Evolutionary conservation across 2,888 invertebrate genomes (phyloP).

Genomic region (Mesoligia furuncula): DNA sequence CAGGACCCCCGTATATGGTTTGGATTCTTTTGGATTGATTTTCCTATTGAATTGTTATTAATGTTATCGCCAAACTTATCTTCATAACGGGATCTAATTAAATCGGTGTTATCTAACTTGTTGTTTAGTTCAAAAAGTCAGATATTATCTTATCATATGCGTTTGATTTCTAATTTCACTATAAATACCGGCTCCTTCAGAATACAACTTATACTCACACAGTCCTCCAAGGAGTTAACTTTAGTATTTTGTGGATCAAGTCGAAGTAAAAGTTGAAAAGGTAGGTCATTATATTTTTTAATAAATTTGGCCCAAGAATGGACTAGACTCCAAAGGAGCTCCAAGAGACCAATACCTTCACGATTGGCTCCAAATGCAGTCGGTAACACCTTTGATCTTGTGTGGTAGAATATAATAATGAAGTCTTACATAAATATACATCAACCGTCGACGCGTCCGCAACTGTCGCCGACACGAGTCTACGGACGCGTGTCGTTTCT

Average conservation of each 20-base stretch:
- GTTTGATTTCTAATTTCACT: neutral
- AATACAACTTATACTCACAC: constrained; percentile 12
- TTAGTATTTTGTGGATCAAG: neutral
- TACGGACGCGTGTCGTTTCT: too few species aligned
- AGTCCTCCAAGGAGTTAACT: constrained; percentile 4
- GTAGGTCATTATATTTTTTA: neutral
- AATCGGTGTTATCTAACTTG: neutral
- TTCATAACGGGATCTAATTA: neutral
- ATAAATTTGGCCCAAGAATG: neutral
- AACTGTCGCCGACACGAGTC: too few species aligned
- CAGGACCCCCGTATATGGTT: too few species aligned
- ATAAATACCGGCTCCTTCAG: constrained; percentile 32
- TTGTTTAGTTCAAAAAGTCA: neutral
- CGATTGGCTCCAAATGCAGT: neutral
- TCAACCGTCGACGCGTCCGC: too few species aligned
- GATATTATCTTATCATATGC: constrained; percentile 17
- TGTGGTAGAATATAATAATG: too few species aligned
- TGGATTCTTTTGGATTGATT: neutral
- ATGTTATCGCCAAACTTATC: neutral
- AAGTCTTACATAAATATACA: neutral
- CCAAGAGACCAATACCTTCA: neutral
- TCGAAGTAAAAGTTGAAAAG: neutral
- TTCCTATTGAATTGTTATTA: neutral
- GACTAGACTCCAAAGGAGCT: neutral
- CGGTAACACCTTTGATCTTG: neutral